These are phyloP conservation scores for Myoxocephalus aenaeus DNA, from an alignment of 2,797 vertebrate species.

Conservation along the genomic window DNA sequence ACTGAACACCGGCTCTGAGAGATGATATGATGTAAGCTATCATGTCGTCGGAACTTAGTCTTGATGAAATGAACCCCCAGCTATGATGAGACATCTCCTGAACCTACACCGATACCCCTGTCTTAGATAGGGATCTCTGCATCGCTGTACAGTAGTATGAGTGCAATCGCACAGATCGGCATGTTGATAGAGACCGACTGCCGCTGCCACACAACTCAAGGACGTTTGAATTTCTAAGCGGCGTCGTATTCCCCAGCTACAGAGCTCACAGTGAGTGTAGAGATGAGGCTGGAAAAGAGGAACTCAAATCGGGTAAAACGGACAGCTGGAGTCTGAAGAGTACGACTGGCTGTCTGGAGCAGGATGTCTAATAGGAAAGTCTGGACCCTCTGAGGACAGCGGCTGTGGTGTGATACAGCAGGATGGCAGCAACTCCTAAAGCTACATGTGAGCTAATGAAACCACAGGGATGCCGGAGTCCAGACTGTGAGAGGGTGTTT, in stretches of 20 bases:
- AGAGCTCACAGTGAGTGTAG: slow-evolving; percentile 19
- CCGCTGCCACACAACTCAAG: slow-evolving; percentile 14
- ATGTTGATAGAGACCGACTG: slow-evolving; percentile 26
- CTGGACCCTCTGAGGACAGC: slow-evolving; percentile 65
- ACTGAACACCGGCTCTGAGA: slow-evolving; percentile 16
- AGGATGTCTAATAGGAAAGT: slow-evolving; percentile 53
- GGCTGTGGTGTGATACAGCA: slow-evolving; percentile 28
- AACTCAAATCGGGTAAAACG: slow-evolving; percentile 45
- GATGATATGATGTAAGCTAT: slow-evolving; percentile 6
- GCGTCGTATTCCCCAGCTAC: slow-evolving; percentile 21
- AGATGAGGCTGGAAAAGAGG: slow-evolving; percentile 37
- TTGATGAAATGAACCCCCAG: slow-evolving; percentile 23
- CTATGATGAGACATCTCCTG: not conserved
- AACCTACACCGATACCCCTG: not conserved
- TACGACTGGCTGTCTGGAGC: slow-evolving; percentile 37
- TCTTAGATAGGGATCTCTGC: slow-evolving; percentile 4
- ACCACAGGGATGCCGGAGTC: slow-evolving; percentile 54
- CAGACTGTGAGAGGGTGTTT: slow-evolving; percentile 26
- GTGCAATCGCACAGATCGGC: slow-evolving; percentile 10
- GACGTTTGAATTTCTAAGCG: slow-evolving; percentile 53
- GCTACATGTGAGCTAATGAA: slow-evolving; percentile 70
- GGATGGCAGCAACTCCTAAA: slow-evolving; percentile 52
- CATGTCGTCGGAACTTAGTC: not conserved
- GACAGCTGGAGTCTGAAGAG: slow-evolving; percentile 53
- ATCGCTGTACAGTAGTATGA: not conserved